Conservation (phyloP, 2,113 vertebrate genomes). For the Gorsachius goisagi region DNA sequence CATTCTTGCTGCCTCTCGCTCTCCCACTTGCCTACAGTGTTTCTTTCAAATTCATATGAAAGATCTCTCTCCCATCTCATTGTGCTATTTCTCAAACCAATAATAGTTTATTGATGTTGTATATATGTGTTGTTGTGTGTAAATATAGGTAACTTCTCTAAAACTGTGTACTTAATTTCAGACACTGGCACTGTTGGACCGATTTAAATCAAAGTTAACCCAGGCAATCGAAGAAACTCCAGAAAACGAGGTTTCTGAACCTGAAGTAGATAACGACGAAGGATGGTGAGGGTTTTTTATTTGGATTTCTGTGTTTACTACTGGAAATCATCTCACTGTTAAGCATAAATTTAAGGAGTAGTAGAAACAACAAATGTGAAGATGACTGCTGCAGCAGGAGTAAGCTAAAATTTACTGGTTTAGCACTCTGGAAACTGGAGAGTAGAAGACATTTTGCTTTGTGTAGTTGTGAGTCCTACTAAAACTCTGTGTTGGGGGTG, state of each 20-base stretch:
- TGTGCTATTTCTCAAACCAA: not conserved
- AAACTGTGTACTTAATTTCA: constrained; percentile 65
- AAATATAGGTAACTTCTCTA: not conserved
- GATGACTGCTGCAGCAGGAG: not conserved
- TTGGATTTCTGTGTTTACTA: not conserved
- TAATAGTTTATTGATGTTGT: not conserved
- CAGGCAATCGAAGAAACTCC: constrained; percentile 89
- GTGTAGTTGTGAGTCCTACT: not conserved
- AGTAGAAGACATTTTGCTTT: not conserved
- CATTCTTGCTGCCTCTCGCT: fast-evolving
- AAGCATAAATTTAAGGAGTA: not conserved
- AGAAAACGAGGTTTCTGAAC: constrained; percentile 81
- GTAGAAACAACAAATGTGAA: not conserved
- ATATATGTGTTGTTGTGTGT: not conserved
- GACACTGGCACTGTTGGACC: constrained; percentile 89
- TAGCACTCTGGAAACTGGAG: not conserved
- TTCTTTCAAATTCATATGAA: not conserved
- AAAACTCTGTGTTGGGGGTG: not conserved
- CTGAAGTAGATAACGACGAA: constrained; percentile 86
- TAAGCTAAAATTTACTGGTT: not conserved
- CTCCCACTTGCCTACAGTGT: not conserved
- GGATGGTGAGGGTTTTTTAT: constrained; percentile 85
- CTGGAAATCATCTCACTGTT: not conserved
- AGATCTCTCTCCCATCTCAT: not conserved
- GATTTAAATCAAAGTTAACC: constrained; percentile 91